Percentiles rank a stretch among this genome's conserved stretches.
Evolutionary conservation across 1,140 invertebrate genomes (phyloP).

Genomic region (Drosophila jambulina): DNA sequence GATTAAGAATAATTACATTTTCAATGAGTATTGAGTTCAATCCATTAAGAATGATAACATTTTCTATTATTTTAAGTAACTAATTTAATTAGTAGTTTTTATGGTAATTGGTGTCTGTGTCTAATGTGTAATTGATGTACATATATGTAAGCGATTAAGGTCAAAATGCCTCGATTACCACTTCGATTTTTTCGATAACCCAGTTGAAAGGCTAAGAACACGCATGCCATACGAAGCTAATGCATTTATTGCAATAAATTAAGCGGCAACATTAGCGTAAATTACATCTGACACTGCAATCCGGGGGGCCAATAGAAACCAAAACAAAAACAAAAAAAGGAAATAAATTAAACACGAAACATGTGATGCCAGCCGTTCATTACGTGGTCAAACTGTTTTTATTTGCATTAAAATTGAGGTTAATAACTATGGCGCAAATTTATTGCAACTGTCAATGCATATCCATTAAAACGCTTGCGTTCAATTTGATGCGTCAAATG

Average conservation of each 20-base stretch:
- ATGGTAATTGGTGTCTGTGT: not conserved
- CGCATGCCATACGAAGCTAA: slow-evolving; percentile 6
- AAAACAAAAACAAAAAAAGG: too few species aligned
- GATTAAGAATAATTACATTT: not conserved
- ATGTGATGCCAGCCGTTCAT: slow-evolving; percentile 32
- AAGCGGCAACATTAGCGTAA: slow-evolving; percentile 33
- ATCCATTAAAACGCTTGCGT: slow-evolving; percentile 55
- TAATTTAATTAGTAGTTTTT: not conserved
- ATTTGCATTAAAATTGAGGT: slow-evolving; percentile 71
- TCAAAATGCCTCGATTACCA: not conserved
- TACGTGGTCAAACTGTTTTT: slow-evolving; percentile 59
- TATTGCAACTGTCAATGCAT: slow-evolving; percentile 69
- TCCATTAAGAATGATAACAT: not conserved
- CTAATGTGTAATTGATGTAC: not conserved
- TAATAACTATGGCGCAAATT: slow-evolving; percentile 65
- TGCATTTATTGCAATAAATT: slow-evolving; percentile 50
- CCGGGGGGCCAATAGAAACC: not conserved
- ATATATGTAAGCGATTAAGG: not conserved
- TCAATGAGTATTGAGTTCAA: not conserved
- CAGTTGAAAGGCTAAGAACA: not conserved
- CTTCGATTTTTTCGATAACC: not conserved
- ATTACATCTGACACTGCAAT: slow-evolving; percentile 38
- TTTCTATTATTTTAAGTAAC: not conserved
- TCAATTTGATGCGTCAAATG: slow-evolving; percentile 61
- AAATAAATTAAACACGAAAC: slow-evolving; percentile 20